Evolutionary conservation across 2,797 vertebrate genomes (phyloP), one percentile per base, ranked within the genome.

Genomic region (Catostomus latipinnis): DNA sequence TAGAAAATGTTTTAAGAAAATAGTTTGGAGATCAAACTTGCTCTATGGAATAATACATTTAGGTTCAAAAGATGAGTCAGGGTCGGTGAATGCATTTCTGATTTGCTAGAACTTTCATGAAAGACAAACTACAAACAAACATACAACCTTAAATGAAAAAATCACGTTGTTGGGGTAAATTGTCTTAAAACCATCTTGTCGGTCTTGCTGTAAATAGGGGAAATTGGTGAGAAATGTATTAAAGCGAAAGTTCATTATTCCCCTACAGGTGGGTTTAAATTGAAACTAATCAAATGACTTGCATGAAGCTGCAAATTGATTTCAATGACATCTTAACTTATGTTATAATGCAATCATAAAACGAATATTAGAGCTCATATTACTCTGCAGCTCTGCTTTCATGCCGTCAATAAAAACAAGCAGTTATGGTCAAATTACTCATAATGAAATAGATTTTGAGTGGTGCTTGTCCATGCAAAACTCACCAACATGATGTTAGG

Each of bases 231-330:
- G 48, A 62, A 58, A 62, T 52, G 0, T 9, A 65, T 45, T 18
- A 54, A 69, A 52, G 45, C 54, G 65, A 60, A 69, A 75, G 68
- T 54, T 62, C 58, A 81, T 75, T 61, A 53, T 69, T 60, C 22
- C 48, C 34, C 65, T 62, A 56, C 79, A 46, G 50, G 57, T 61
- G 65, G 79, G 79, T 61, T 81, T 75, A 62, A 81, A 74, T 81
- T 75, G 54, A 58, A 18, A 18, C 16, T 18, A 68, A 76, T 57
- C 43, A 76, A 76, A 76, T 68, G 46, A 68, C 65, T 69, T 63
- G 56, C 46, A 45, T 52, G 50, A 43, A 5, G 6, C 14, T 60
- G 52, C n/a, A 79, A 78, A 83, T 71, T 80, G 72, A 83, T 57
- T 75, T 71, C 54, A 75, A 74, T 63, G 76, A 68, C 67, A 63